A percentile compares a stretch with the other conserved stretches of the same genome.
Conservation (phyloP, 2,888 invertebrate genomes). For the Ophion slaviceki region DNA sequence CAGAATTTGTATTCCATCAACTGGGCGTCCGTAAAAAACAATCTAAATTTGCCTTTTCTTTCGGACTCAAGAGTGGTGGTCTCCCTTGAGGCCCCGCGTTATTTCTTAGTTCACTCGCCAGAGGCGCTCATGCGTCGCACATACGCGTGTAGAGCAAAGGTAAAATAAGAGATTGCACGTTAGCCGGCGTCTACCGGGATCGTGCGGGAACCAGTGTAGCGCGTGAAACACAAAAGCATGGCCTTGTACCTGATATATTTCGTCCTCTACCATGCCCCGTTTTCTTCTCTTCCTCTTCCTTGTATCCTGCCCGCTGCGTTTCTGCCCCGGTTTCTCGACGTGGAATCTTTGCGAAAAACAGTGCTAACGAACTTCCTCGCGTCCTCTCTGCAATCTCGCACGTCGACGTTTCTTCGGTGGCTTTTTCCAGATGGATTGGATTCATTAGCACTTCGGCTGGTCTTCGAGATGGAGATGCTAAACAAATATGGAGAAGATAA, state of each 20-base stretch:
- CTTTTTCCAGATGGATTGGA: too few relatives aligned
- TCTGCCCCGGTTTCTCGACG: slow-evolving; percentile 1
- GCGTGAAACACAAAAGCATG: slow-evolving; percentile 57
- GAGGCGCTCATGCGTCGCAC: too few relatives aligned
- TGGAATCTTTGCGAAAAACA: slow-evolving; percentile 29
- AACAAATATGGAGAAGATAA: too few relatives aligned
- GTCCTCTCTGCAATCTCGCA: background rate
- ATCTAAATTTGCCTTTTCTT: too few relatives aligned
- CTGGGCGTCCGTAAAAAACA: too few relatives aligned
- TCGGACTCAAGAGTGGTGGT: too few relatives aligned
- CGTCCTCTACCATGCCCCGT: slow-evolving; percentile 57
- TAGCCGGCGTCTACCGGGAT: slow-evolving; percentile 35
- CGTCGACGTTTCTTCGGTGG: background rate
- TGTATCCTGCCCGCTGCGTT: slow-evolving; percentile 17
- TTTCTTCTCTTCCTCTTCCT: slow-evolving; percentile 50
- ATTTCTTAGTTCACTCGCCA: too few relatives aligned
- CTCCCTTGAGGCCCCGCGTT: too few relatives aligned
- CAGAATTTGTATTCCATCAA: too few relatives aligned
- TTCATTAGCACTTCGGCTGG: too few relatives aligned
- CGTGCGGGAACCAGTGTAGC: slow-evolving; percentile 65
- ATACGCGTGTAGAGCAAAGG: slow-evolving; percentile 14
- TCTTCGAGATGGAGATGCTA: too few relatives aligned
- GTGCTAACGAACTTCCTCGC: slow-evolving; percentile 1
- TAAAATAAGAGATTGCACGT: slow-evolving; percentile 60
- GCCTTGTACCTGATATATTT: slow-evolving; percentile 72